Evolutionary conservation across 23 tunicate species (phyloP).

Genomic region (Phallusia fumigata): DNA sequence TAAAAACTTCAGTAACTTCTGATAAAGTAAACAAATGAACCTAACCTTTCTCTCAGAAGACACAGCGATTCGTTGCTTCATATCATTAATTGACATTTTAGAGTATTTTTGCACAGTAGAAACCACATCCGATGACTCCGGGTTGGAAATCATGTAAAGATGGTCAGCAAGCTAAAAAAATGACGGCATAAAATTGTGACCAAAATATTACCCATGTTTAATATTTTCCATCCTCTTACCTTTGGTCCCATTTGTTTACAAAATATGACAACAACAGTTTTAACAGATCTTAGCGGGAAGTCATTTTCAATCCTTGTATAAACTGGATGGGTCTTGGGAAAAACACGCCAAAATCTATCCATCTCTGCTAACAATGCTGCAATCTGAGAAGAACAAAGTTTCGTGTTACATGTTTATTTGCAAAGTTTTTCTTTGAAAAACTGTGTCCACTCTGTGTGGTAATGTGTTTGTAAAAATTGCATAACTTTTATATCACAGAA

Average conservation of each 20-base stretch:
- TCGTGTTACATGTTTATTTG: too few species aligned
- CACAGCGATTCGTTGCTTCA: background rate
- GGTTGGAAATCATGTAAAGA: slow-evolving; percentile 34
- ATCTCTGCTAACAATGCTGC: slow-evolving; percentile 23
- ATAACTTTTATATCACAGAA: too few species aligned
- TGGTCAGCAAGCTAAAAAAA: slow-evolving; percentile 26
- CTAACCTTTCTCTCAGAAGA: background rate
- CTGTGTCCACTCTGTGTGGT: too few species aligned
- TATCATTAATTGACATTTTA: background rate
- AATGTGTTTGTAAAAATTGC: too few species aligned
- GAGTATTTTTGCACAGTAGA: slow-evolving; percentile 23
- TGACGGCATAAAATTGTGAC: background rate
- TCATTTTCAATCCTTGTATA: slow-evolving; percentile 21
- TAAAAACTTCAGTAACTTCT: too few species aligned
- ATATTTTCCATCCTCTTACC: background rate
- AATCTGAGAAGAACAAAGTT: slow-evolving; percentile 13
- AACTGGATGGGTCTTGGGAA: slow-evolving; percentile 30
- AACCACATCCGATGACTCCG: slow-evolving; percentile 37
- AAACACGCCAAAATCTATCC: slow-evolving; percentile 27
- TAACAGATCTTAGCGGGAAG: slow-evolving; percentile 32
- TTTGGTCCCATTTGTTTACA: slow-evolving; percentile 34
- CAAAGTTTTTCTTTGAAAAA: too few species aligned
- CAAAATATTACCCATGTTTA: too few species aligned
- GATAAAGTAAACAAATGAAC: background rate
- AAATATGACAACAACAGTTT: slow-evolving; percentile 28